These are phyloP conservation scores for Didymodactylos carnosus DNA, from an alignment of 2,888 invertebrate species.

Conservation along the genomic window DNA sequence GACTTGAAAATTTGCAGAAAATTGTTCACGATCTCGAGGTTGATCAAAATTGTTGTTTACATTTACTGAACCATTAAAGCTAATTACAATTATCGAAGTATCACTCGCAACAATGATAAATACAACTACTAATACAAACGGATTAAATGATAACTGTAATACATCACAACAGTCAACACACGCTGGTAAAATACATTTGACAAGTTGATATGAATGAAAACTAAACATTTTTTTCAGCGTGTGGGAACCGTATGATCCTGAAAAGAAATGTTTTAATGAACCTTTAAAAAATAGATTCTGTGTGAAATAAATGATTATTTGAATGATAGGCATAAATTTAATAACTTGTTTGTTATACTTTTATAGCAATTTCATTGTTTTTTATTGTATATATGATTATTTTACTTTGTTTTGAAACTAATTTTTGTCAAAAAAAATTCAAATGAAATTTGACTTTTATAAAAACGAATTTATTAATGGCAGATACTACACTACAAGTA, in stretches of 20 bases:
- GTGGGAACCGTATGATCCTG: constrained; percentile 99
- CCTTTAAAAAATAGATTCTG: constrained; percentile 2
- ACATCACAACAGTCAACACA: constrained; percentile 94
- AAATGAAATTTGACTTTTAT: too few species aligned
- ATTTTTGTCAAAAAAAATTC: too few species aligned
- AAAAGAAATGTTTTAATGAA: constrained; percentile 47
- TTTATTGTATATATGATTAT: too few species aligned
- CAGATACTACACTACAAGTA: too few species aligned
- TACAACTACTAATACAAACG: constrained; percentile 38
- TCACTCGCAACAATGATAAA: too few species aligned
- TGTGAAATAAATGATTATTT: neutral
- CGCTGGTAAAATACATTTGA: constrained; percentile 56
- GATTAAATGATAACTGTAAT: constrained; percentile 56
- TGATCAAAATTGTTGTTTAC: constrained; percentile 28
- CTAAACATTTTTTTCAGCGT: too few species aligned
- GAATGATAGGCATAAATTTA: too few species aligned
- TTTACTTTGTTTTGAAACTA: too few species aligned
- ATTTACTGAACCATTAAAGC: neutral
- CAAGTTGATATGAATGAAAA: constrained; percentile 93
- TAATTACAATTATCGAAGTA: neutral
- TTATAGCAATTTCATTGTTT: too few species aligned
- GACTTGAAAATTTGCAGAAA: too few species aligned
- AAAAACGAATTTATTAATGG: too few species aligned
- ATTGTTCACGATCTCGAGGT: constrained; percentile 90
- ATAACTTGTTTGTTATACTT: too few species aligned